These are phyloP conservation scores for Mustela lutreola DNA, from an alignment of 2,113 vertebrate genomes.

Conservation along the genomic window DNA sequence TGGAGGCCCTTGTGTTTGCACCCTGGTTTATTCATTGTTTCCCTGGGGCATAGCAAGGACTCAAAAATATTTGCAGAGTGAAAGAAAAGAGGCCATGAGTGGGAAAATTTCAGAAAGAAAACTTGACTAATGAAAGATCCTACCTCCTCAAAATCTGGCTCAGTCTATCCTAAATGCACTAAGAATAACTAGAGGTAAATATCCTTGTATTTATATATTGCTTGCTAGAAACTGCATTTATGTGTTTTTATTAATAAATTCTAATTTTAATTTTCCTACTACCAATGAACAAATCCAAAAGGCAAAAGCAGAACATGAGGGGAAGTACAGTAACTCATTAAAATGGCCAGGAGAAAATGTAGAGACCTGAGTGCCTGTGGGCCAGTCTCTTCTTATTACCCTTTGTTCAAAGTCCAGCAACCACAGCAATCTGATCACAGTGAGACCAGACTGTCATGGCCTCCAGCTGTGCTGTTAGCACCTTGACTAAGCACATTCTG, in stretches of 20 bases:
- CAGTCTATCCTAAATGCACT: constrained; percentile 33
- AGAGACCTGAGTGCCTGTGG: background rate
- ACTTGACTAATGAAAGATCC: background rate
- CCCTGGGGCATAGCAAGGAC: background rate
- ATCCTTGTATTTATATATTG: background rate
- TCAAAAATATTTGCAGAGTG: constrained; percentile 33
- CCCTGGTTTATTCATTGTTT: background rate
- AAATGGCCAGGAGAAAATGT: background rate
- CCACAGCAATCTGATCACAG: background rate
- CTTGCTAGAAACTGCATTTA: background rate
- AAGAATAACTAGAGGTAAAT: constrained; percentile 57
- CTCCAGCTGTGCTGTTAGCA: background rate
- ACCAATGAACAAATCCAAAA: background rate
- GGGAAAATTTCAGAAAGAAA: constrained; percentile 11
- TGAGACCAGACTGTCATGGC: too few relatives aligned
- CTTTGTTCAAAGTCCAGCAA: background rate
- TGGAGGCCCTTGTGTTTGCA: background rate
- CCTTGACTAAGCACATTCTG: background rate
- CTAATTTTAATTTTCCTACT: background rate
- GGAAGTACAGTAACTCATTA: background rate
- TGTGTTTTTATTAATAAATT: background rate
- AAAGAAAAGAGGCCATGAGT: background rate
- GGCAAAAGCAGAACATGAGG: background rate
- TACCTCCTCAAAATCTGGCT: constrained; percentile 48
- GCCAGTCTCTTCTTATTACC: background rate